These are phyloP conservation scores for Urophycis tenuis DNA, from an alignment of 2,797 vertebrate species.

Conservation along the genomic window DNA sequence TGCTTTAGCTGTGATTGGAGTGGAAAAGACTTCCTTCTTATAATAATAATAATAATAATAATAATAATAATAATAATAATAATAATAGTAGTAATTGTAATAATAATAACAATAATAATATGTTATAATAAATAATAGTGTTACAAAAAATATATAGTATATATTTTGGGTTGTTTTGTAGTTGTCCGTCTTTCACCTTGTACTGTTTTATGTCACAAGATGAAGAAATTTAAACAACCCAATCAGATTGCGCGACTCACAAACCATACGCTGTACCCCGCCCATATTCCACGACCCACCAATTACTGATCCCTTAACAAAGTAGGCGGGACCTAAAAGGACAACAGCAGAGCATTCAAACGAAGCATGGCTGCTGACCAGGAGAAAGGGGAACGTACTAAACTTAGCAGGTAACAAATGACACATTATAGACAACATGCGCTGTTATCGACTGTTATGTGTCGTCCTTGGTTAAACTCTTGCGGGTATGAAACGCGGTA, in stretches of 20 bases:
- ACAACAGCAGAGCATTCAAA: conserved; percentile 70
- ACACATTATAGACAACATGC: accelerated
- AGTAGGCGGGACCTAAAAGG: conserved; percentile 34
- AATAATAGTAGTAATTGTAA: no score
- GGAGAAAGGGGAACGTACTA: conserved; percentile 61
- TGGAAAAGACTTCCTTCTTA: no score
- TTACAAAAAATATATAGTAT: no score
- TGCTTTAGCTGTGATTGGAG: no score
- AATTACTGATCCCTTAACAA: conserved; percentile 36
- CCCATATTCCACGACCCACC: conserved; percentile 32
- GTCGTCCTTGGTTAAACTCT: neutral
- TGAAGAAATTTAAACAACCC: conserved; percentile 64
- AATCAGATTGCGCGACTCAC: conserved; percentile 47
- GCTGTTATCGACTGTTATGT: neutral
- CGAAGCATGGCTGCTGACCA: conserved; percentile 68
- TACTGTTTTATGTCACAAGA: neutral
- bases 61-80: no score
- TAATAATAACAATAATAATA: neutral
- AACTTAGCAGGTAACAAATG: conserved; percentile 61
- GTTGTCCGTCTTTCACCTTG: neutral
- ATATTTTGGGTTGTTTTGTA: neutral
- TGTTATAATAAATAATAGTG: no score
- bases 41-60: no score
- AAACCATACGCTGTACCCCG: neutral
- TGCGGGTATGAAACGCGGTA: neutral